These are phyloP conservation scores for Pachyrhynchus sulphureomaculatus DNA, from an alignment of 1,140 invertebrate species.

Conservation along the genomic window DNA sequence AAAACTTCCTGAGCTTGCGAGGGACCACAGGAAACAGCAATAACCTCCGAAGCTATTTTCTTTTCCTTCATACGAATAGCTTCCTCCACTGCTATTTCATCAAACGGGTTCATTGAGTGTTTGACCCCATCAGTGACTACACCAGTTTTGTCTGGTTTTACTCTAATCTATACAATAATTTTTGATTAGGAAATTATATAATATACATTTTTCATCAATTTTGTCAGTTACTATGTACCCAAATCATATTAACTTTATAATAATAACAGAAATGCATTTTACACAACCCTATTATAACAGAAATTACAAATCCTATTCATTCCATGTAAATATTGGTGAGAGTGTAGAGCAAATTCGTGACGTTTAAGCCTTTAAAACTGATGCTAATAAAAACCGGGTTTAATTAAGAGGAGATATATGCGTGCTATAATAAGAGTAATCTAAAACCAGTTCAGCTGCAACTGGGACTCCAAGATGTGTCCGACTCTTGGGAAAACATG, in stretches of 20 bases:
- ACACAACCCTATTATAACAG: neutral
- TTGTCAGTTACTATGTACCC: too few relatives aligned
- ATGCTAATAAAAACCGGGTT: too few relatives aligned
- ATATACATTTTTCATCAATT: too few relatives aligned
- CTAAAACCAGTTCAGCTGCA: too few relatives aligned
- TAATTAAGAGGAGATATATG: too few relatives aligned
- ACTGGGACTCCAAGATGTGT: too few relatives aligned
- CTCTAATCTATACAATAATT: slow-evolving; percentile 74
- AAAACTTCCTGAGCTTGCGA: slow-evolving; percentile 82
- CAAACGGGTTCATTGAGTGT: slow-evolving; percentile 99
- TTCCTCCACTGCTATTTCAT: slow-evolving; percentile 99
- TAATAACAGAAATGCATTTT: neutral
- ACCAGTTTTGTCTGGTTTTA: slow-evolving; percentile 95
- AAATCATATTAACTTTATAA: neutral
- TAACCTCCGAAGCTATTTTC: slow-evolving; percentile 88
- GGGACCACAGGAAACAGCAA: slow-evolving; percentile 94
- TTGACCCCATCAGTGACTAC: slow-evolving; percentile 98
- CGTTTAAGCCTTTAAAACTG: too few relatives aligned
- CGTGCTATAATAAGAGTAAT: too few relatives aligned
- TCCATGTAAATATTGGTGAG: too few relatives aligned
- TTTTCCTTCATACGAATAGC: slow-evolving; percentile 98
- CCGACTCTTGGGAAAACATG: too few relatives aligned
- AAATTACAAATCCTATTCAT: neutral
- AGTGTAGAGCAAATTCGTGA: too few relatives aligned
- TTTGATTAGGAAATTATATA: slow-evolving; percentile 6